Evolutionary conservation across 2,888 invertebrate species (phyloP), one percentile per base, ranked within the genome.

Genomic region (Opisthograptis luteolata): DNA sequence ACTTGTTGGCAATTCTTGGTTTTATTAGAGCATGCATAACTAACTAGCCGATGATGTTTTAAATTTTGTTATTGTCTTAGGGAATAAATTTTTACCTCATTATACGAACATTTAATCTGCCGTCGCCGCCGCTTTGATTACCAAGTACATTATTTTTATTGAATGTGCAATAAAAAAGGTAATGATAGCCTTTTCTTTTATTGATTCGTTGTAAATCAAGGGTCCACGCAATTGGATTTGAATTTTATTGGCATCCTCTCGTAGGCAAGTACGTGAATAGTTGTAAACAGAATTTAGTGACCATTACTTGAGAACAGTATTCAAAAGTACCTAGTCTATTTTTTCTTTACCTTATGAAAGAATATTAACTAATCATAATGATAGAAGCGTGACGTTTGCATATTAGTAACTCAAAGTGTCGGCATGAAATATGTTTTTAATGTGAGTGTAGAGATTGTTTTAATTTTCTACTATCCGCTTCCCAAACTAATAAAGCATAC

Each of bases 181-280:
- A 87, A 87, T 87, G 84, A 88, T 83, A 76, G 84, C 83, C 84
- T 81, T 79, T 81, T 75, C 79, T 85, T 89, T 89, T 88, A 87
- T 88, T 87, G 87, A 86, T 86, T 83, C 85, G 79, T 80, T 84
- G 87, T 89, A 89, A 89, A 89, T 88, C 85, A 87, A 81, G 79
- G 70, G 81, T 81, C 81, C 79, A 79, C 71, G 80, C 85, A 82
- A 87, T 89, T 87, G 84, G 81, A 87, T 88, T 85, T 82, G 71
- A 80, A 80, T 86, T 87, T 87, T 88, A 88, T 87, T 83, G 78
- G 76, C 70, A 81, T 80, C 76, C 75, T 79, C 74, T 78, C 74
- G 72, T 76, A 73, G 72, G 65, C n/a, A n/a, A n/a, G n/a, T 71
- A 79, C 75, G 76, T 76, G 79, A 78, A 77, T 80, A 78, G 80